Evolutionary conservation across 2,888 invertebrate genomes (phyloP), one percentile per base, ranked within the genome.

Genomic region (Corbicula japonica): DNA sequence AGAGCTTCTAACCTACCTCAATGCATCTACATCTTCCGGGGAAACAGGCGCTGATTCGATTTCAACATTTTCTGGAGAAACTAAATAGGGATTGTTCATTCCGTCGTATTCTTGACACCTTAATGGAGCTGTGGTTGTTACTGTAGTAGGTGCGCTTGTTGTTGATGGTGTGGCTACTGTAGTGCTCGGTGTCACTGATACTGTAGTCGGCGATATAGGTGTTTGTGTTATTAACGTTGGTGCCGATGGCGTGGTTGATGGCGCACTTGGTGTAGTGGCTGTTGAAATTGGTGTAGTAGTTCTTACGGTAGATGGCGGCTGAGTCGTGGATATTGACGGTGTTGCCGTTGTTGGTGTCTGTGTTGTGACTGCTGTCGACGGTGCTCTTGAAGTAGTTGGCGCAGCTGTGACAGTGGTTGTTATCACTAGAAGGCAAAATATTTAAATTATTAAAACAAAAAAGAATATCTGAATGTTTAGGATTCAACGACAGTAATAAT

Each of bases 111-210:
- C 56, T 32, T 56, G 56, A 18, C 56, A 56, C n/a, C n/a, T n/a
- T n/a, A n/a, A n/a, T 32, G 56, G 56, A 5, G 5, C 18, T 18
- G 30, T 4, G 18, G 52, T 28, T 10, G 56, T 56, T 10, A 10
- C 32, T 56, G 62, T 32, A 6, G 44, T 41, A 30, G 58, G 15
- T 30, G 58, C n/a, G n/a, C 12, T 54, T 3, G 28, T 28, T 26
- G 54, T 15, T 54, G 30, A 6, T 28, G 23, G 21, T 28, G 30
- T 54, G n/a, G 35, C 6, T 32, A 23, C 4, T 48, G 58, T 32
- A 18, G 58, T 58, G 10, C 32, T 58, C 6, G 58, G 30, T 34
- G 58, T 58, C n/a, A n/a, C n/a, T 48, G 48, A 21, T 48, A 23
- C 23, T 48, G 48, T n/a, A 10, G 48, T 48, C 23, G 48, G n/a